A percentile compares a stretch with the other conserved stretches of the same genome.
phyloP scores from a whole-genome alignment of 2,888 invertebrate genomes.

The Habrosyne pyritoides region DNA sequence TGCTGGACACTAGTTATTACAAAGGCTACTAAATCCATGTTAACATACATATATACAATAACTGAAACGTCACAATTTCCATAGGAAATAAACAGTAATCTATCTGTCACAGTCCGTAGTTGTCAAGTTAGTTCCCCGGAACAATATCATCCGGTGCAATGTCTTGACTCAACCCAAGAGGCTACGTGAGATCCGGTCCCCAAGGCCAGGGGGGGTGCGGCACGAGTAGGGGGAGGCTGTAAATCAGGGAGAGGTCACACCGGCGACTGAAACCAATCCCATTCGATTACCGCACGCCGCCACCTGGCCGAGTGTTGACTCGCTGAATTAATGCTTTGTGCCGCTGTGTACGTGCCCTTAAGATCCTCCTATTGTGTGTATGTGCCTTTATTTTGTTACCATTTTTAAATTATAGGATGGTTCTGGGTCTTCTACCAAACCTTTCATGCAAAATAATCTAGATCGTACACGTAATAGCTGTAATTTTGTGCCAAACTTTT shows the following conservation, averaged over 20 bases:
- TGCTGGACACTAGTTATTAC: no score
- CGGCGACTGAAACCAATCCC: conserved; percentile 45
- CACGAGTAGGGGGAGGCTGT: conserved; percentile 21
- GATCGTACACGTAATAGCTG: no score
- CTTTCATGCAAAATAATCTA: no score
- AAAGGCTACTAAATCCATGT: no score
- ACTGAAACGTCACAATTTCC: not conserved
- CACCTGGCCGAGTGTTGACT: conserved; percentile 38
- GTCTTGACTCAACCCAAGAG: conserved; percentile 1
- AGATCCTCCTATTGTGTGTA: not conserved
- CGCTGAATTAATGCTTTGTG: conserved; percentile 37
- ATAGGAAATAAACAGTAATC: not conserved
- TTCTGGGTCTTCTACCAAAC: no score
- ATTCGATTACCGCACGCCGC: conserved; percentile 43
- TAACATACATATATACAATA: no score
- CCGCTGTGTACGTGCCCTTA: conserved; percentile 10
- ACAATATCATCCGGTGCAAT: conserved; percentile 1
- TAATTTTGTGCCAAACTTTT: no score
- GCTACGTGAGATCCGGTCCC: not conserved
- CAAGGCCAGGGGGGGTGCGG: not conserved
- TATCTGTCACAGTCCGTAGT: not conserved
- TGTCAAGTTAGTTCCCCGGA: not conserved
- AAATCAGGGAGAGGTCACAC: conserved; percentile 42
- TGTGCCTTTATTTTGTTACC: not conserved
- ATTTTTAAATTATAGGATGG: no score